A percentile compares a stretch with the other conserved stretches of the same genome.
Evolutionary conservation across 2,888 invertebrate genomes (phyloP).

Genomic region (Melitaea athalia): DNA sequence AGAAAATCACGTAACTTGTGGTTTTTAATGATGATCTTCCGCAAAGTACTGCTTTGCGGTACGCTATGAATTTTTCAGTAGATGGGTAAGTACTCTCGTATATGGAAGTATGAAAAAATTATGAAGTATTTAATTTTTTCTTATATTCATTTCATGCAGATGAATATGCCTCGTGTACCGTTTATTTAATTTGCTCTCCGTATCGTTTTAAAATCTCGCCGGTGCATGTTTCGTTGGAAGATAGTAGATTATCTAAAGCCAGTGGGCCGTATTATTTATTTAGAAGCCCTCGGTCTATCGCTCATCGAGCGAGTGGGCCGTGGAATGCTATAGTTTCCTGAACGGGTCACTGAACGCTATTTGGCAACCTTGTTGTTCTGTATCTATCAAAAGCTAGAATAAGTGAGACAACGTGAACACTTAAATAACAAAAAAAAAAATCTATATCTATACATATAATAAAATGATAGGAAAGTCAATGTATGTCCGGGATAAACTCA

Average conservation of each 20-base stretch:
- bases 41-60: constrained; percentile 35
- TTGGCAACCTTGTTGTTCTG: constrained; percentile 34
- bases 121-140: constrained; percentile 34
- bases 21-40: constrained; percentile 43
- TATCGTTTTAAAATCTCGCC: constrained; percentile 22
- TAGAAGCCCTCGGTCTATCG: constrained; percentile 38
- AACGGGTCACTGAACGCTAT: constrained; percentile 46
- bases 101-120: constrained; percentile 31
- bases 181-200: constrained; percentile 34
- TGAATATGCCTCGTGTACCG: constrained; percentile 20
- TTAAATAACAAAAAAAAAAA: background rate
- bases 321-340: constrained; percentile 73
- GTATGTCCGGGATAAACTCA: no score
- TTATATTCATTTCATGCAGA: constrained; percentile 25
- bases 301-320: constrained; percentile 36
- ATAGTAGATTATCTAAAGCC: constrained; percentile 33
- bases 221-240: constrained; percentile 18
- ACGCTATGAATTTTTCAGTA: constrained; percentile 38
- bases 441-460: no score
- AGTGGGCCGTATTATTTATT: constrained; percentile 38
- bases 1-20: constrained; percentile 44
- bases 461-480: no score
- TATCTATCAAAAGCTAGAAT: constrained; percentile 7
- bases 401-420: background rate
- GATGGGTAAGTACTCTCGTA: constrained; percentile 32